These are phyloP conservation scores for Branchipolynoe longqiensis DNA, from an alignment of 2,888 invertebrate species.

Conservation along the genomic window DNA sequence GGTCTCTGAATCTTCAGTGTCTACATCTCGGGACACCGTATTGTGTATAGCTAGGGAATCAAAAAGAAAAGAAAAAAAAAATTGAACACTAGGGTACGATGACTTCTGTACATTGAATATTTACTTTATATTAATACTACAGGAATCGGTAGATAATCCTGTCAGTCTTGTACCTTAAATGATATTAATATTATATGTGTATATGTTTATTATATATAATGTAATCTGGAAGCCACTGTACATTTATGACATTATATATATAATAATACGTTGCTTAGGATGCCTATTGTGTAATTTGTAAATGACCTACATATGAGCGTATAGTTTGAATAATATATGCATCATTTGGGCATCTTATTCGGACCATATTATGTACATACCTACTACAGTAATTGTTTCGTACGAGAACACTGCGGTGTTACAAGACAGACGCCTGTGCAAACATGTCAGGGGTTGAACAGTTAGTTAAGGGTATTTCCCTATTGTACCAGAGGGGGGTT, in stretches of 20 bases:
- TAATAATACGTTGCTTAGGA: slow-evolving; percentile 19
- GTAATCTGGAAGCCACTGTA: background rate
- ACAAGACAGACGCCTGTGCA: too few relatives aligned
- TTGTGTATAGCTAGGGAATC: slow-evolving; percentile 22
- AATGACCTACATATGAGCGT: slow-evolving; percentile 17
- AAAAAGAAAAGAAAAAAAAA: too few relatives aligned
- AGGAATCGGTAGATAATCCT: background rate
- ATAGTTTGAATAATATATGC: slow-evolving; percentile 17
- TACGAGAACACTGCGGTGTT: background rate
- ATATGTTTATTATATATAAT: slow-evolving; percentile 13
- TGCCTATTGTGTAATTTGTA: slow-evolving; percentile 30
- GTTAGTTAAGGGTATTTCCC: too few relatives aligned
- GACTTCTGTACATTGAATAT: background rate
- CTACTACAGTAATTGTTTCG: slow-evolving; percentile 11
- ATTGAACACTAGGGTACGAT: background rate
- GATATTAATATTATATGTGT: slow-evolving; percentile 40
- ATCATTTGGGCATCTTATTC: background rate
- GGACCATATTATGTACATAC: slow-evolving; percentile 36
- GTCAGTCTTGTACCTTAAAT: slow-evolving; percentile 20
- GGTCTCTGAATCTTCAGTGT: too few relatives aligned
- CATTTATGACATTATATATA: slow-evolving; percentile 25
- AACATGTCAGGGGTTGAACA: background rate
- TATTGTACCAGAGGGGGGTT: too few relatives aligned
- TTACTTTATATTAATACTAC: too few relatives aligned
- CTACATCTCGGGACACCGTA: slow-evolving; percentile 1